These are phyloP conservation scores for Scaptomyza parva DNA, from an alignment of 2,888 invertebrate genomes.

Conservation along the genomic window DNA sequence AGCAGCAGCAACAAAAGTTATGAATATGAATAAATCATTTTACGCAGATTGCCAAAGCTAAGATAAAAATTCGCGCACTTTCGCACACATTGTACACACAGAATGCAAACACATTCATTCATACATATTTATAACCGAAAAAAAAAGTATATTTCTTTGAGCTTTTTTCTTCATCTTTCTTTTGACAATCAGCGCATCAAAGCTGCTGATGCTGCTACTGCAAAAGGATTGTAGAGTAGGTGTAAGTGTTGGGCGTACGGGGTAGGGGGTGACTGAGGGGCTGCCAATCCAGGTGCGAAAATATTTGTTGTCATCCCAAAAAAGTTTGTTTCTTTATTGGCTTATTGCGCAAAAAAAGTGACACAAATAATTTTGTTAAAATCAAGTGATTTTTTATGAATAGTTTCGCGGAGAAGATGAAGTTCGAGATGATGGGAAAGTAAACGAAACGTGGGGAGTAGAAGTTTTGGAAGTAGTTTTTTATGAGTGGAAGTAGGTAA, in stretches of 20 bases:
- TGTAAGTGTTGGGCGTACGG: neutral
- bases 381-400: conserved; percentile 14
- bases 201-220: no score
- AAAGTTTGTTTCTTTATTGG: conserved; percentile 21
- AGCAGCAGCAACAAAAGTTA: conserved; percentile 62
- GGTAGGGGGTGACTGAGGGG: neutral
- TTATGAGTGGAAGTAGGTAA: no score
- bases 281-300: conserved; percentile 37
- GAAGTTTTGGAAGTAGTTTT: no score
- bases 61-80: conserved; percentile 56
- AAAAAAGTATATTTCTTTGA: neutral
- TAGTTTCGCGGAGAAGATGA: neutral
- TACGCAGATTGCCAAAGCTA: conserved; percentile 78
- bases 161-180: neutral
- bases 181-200: conserved; percentile 72
- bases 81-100: conserved; percentile 38
- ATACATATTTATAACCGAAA: neutral
- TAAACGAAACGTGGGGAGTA: no score
- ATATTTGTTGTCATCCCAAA: conserved; percentile 34
- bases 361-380: conserved; percentile 31
- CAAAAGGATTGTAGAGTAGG: conserved; percentile 33
- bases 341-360: conserved; percentile 24
- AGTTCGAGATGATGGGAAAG: neutral
- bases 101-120: neutral
- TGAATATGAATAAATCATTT: conserved; percentile 82